These are phyloP conservation scores for Neoitamus cyanurus DNA, from an alignment of 2,888 invertebrate species.

Conservation along the genomic window DNA sequence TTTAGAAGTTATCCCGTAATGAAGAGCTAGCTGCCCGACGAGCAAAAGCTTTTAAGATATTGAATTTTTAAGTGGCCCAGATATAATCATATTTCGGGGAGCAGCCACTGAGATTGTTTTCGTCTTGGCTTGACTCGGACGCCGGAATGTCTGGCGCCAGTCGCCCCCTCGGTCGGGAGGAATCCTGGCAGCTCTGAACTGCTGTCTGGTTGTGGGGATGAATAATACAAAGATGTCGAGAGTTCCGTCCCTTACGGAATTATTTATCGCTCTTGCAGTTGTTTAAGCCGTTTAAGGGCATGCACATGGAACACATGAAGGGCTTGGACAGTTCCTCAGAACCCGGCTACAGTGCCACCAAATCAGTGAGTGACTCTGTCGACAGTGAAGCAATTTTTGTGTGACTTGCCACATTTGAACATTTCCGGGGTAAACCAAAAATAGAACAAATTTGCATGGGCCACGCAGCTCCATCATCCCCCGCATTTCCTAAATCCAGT, in stretches of 20 bases:
- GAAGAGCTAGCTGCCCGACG: not conserved
- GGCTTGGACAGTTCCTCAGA: not conserved
- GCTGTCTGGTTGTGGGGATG: not conserved
- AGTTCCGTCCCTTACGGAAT: not conserved
- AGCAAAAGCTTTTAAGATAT: constrained; percentile 33
- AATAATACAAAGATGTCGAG: constrained; percentile 25
- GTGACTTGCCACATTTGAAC: not conserved
- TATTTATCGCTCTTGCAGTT: not conserved
- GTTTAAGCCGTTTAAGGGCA: not conserved
- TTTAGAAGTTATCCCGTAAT: constrained; percentile 3
- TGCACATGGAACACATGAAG: not conserved
- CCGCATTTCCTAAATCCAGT: not conserved
- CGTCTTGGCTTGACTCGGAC: constrained; percentile 13
- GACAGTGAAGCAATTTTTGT: not conserved
- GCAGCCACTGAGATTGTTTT: constrained; percentile 20
- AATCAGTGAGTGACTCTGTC: not conserved
- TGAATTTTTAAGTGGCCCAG: constrained; percentile 26
- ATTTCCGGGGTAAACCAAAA: not conserved
- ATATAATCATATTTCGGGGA: constrained; percentile 35
- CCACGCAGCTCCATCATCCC: not conserved
- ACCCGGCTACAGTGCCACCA: not conserved
- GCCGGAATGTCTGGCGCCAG: constrained; percentile 39
- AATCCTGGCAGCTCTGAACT: not conserved
- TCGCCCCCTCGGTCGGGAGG: not conserved
- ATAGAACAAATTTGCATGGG: not conserved